These are phyloP conservation scores for Malacoctenus gilli DNA, from an alignment of 2,797 vertebrate genomes.

Conservation along the genomic window DNA sequence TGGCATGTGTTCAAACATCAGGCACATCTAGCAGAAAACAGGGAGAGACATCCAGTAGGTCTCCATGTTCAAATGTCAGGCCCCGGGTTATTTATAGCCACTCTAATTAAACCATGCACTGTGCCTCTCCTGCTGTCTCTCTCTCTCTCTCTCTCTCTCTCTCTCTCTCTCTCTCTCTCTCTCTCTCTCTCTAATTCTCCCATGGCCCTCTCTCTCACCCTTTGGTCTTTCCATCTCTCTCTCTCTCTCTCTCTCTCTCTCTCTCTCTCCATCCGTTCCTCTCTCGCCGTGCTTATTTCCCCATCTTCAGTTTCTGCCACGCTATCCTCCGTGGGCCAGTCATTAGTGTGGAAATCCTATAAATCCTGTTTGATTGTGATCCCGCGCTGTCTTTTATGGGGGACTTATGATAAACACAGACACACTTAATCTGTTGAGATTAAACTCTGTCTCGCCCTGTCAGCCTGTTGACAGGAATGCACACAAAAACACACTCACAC, in stretches of 20 bases:
- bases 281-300: neutral
- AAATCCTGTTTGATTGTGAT: slow-evolving; percentile 63
- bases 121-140: slow-evolving; percentile 62
- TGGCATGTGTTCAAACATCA: slow-evolving; percentile 74
- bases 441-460: slow-evolving; percentile 70
- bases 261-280: slow-evolving; percentile 4
- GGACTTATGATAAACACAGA: slow-evolving; percentile 66
- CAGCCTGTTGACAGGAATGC: slow-evolving; percentile 57
- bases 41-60: slow-evolving; percentile 64
- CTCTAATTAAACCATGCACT: slow-evolving; percentile 77
- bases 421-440: slow-evolving; percentile 72
- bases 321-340: slow-evolving; percentile 44
- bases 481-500: slow-evolving; percentile 37
- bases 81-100: slow-evolving; percentile 77
- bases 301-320: slow-evolving; percentile 24
- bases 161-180: slow-evolving; percentile 56
- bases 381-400: slow-evolving; percentile 53
- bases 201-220: slow-evolving; percentile 56
- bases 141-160: too few species aligned
- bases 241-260: slow-evolving; percentile 18
- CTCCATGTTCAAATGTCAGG: slow-evolving; percentile 79
- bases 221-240: slow-evolving; percentile 29
- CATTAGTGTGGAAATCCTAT: slow-evolving; percentile 56
- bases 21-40: slow-evolving; percentile 61
- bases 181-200: slow-evolving; percentile 57